A percentile compares a stretch with the other conserved stretches of the same genome.
These are phyloP conservation scores for Ophthalmolycus amberensis DNA, from an alignment of 2,113 vertebrate species.

Conservation along the genomic window DNA sequence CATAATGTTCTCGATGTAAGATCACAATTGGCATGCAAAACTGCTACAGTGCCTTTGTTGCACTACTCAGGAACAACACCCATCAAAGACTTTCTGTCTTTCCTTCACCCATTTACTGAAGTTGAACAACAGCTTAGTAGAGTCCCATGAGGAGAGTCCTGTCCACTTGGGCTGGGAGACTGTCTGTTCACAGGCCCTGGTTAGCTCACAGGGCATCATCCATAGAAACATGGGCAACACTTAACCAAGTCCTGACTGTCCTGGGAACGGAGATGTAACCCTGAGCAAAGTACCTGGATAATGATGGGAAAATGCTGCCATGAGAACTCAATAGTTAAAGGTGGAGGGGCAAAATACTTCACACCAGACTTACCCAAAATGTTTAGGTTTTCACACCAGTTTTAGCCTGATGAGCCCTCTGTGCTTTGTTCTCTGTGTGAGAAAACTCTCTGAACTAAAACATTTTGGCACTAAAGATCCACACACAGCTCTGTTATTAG, in stretches of 20 bases:
- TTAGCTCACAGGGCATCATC: slow-evolving; percentile 76
- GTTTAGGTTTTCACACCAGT: slow-evolving; percentile 52
- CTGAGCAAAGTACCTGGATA: slow-evolving; percentile 53
- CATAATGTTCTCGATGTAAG: background rate
- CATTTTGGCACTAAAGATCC: slow-evolving; percentile 7
- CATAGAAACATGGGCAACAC: slow-evolving; percentile 63
- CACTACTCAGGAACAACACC: slow-evolving; percentile 16
- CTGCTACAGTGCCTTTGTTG: background rate
- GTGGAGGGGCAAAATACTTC: slow-evolving; percentile 63
- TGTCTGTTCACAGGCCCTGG: slow-evolving; percentile 79
- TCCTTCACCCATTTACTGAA: slow-evolving; percentile 48
- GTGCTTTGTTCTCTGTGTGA: slow-evolving; percentile 45
- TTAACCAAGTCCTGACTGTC: slow-evolving; percentile 63
- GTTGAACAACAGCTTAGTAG: slow-evolving; percentile 62
- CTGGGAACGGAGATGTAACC: slow-evolving; percentile 65
- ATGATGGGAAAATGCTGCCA: slow-evolving; percentile 67
- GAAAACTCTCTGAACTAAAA: slow-evolving; percentile 37
- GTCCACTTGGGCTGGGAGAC: slow-evolving; percentile 63
- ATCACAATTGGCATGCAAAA: slow-evolving; percentile 15
- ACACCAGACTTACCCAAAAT: slow-evolving; percentile 58
- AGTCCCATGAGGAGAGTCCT: slow-evolving; percentile 50
- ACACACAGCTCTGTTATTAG: slow-evolving; percentile 24
- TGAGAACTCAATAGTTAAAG: slow-evolving; percentile 55
- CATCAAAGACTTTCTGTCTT: slow-evolving; percentile 65
- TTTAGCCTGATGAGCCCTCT: slow-evolving; percentile 8